phyloP scores from a whole-genome alignment of 2,113 vertebrate genomes.

The Phycodurus eques region DNA sequence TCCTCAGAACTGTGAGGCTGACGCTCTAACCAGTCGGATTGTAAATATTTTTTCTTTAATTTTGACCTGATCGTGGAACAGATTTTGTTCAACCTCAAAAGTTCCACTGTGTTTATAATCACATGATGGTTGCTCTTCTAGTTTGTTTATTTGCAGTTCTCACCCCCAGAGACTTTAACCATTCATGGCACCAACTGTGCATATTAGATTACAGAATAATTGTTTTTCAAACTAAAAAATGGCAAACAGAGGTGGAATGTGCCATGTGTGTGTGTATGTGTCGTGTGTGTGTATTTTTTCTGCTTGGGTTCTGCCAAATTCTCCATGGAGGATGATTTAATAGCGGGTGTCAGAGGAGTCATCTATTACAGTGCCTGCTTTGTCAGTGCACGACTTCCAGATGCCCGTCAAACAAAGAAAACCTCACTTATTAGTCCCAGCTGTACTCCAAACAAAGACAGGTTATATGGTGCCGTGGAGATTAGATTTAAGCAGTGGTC shows the following conservation, averaged over 20 bases:
- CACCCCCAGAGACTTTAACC: not conserved
- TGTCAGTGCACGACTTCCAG: not conserved
- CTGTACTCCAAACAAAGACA: not conserved
- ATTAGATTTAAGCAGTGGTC: not conserved
- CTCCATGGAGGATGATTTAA: not conserved
- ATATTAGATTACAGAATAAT: not conserved
- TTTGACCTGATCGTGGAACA: not conserved
- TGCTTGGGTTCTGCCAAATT: not conserved
- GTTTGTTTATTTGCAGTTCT: not conserved
- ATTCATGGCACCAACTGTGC: not conserved
- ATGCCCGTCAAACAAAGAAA: not conserved
- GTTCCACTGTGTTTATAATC: not conserved
- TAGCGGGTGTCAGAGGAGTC: not conserved
- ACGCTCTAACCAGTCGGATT: too few relatives aligned
- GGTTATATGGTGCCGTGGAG: not conserved
- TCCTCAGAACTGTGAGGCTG: too few relatives aligned
- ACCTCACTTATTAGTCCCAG: not conserved
- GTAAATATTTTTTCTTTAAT: not conserved
- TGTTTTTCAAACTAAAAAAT: not conserved
- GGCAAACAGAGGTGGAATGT: not conserved
- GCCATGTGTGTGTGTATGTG: not conserved
- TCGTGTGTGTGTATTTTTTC: not conserved
- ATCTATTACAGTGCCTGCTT: not conserved
- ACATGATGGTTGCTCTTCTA: not conserved
- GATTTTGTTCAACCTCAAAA: too few relatives aligned